Evolutionary conservation across 2,797 vertebrate genomes (phyloP), one percentile per base, ranked within the genome.

Genomic region (Phataginus tetradactyla): DNA sequence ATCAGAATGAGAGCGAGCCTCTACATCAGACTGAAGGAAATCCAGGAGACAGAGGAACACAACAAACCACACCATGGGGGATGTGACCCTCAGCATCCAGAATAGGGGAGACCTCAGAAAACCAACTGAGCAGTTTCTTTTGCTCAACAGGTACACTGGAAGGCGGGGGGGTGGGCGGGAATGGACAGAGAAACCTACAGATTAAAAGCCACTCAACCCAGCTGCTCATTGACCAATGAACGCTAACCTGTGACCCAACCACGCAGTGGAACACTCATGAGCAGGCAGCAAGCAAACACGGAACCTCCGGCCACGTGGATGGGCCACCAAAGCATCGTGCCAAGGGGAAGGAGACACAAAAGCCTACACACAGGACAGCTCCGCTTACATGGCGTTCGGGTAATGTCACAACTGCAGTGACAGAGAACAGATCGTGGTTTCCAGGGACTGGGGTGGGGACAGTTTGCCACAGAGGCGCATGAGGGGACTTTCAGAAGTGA

Each of bases 241-340:
- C 7, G 18, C 29, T 39, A 29, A 25, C 39, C 5, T 4, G 42
- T 27, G 45, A 34, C 6, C 7, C 7, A 29, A 4, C 68, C 23
- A 15, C 5, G 3, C 14, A 18, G 0, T 3, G 34, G 53, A 34
- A 12, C 0, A 45, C 25, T 3, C 4, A n/a, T 18, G 9, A 7
- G 14, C 27, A 1, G 49, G 1, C 5, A 1, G 55, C 32, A 57
- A 55, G 21, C 14, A 29, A 51, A 20, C 7, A 0, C 39, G 25
- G 12, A 1, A 8, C 3, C 0, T 4, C 5, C 71, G 3, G 5
- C 1, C 0, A 32, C 17, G 18, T 0, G 2, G 45, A 15, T 0
- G 18, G 45, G 27, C 27, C 39, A 39, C 55, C 17, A 8, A 91
- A 1, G 23, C 29, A 23, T 8, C 34, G 3, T 0, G 15, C 63